Conservation (phyloP, 2,113 vertebrate species). For the Sus scrofa region T2T-Sscrofa CM000815.6:125118001-125118500, state of each 20-base stretch:
- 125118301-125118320: slow-evolving; percentile 45
- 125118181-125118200: not conserved
- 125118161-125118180: not conserved
- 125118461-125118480: not conserved
- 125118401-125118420: slow-evolving; percentile 42
- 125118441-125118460: not conserved
- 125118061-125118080: not conserved
- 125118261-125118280: slow-evolving; percentile 17
- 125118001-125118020: not conserved
- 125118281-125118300: not conserved
- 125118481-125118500: not conserved
- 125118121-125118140: not conserved
- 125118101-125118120: not conserved
- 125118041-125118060: not conserved
- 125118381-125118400: not conserved
- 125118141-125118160: not conserved
- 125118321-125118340: slow-evolving; percentile 58
- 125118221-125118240: slow-evolving; percentile 65
- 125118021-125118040: not conserved
- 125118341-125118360: slow-evolving; percentile 59
- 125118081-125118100: not conserved
- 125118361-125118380: not conserved
- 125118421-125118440: not conserved
- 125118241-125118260: slow-evolving; percentile 24
- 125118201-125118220: slow-evolving; percentile 63